Conservation (phyloP, 64 coral and sea anemone species). For the Trachythela sp. region DNA sequence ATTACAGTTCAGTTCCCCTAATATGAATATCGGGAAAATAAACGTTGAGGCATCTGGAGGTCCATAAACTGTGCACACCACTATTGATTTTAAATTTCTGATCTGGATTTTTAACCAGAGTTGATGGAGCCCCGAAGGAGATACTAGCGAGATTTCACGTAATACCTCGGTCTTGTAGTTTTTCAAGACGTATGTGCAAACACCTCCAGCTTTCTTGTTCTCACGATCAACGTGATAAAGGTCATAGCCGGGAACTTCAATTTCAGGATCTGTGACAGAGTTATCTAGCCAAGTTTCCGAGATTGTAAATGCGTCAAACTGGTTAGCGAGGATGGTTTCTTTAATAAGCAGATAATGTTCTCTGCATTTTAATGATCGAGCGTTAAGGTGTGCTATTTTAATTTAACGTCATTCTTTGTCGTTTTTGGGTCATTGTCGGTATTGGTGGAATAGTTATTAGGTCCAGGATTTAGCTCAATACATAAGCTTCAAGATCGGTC, state of each 20-base stretch:
- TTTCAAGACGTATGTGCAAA: not conserved
- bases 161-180: too few relatives aligned
- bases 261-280: not conserved
- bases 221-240: not conserved
- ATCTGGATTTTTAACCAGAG: too few relatives aligned
- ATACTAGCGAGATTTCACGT: too few relatives aligned
- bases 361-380: too few relatives aligned
- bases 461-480: too few relatives aligned
- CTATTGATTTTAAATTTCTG: slow-evolving; percentile 8
- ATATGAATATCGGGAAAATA: not conserved
- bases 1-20: not conserved
- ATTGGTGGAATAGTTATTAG: too few relatives aligned
- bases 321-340: not conserved
- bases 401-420: too few relatives aligned
- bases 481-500: too few relatives aligned
- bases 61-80: not conserved
- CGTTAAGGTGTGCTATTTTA: not conserved
- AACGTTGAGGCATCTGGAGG: not conserved
- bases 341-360: slow-evolving; percentile 4
- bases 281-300: slow-evolving; percentile 16
- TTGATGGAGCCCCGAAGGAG: slow-evolving; percentile 21
- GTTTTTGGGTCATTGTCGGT: too few relatives aligned
- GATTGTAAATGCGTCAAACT: slow-evolving; percentile 11
- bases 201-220: not conserved
- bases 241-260: not conserved